Evolutionary conservation across 2,797 vertebrate genomes (phyloP), one percentile per base, ranked within the genome.

Genomic region (Todus mexicanus): DNA sequence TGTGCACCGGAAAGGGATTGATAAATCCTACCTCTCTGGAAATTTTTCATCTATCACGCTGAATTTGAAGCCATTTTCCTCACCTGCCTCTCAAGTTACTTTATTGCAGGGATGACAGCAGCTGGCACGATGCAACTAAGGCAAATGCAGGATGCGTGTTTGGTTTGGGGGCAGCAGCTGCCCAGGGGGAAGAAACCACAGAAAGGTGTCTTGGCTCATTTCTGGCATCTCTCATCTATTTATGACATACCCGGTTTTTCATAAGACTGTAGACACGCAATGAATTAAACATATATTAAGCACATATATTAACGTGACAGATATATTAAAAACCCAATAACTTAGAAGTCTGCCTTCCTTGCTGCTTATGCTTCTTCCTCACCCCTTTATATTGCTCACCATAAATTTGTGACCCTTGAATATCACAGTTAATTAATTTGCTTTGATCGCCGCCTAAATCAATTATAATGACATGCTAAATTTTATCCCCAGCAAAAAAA

Each of bases 371-470:
- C 50, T 89, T 54, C 27, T 79, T 85, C 50, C 5, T 1, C 66
- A 50, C 75, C 65, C 48, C 45, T 86, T 86, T 75, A 25, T 71
- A 50, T 74, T 71, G 29, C n/a, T 95, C 47, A 20, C 29, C 27
- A 31, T 72, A 69, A 68, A 48, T 73, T 90, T 95, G 68, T 91
- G 83, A 89, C 75, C 81, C 73, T 79, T 76, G 66, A 84, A 75
- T 94, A 60, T 50, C 54, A 84, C 14, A 17, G 60, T 83, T 91
- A 94, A 94, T 92, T 94, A 84, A 93, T 91, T 88, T 89, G 51
- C 83, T 93, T 93, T 95, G 85, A 86, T 92, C 53, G 35, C 61
- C 66, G 40, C 40, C 80, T 90, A 85, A 89, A 78, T 93, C 87
- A 94, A 48, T 93, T 89, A 79, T 31, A 90, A 79, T 69, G 68